Conservation (phyloP, 1,140 invertebrate species). For the Anthonomus grandis region DNA sequence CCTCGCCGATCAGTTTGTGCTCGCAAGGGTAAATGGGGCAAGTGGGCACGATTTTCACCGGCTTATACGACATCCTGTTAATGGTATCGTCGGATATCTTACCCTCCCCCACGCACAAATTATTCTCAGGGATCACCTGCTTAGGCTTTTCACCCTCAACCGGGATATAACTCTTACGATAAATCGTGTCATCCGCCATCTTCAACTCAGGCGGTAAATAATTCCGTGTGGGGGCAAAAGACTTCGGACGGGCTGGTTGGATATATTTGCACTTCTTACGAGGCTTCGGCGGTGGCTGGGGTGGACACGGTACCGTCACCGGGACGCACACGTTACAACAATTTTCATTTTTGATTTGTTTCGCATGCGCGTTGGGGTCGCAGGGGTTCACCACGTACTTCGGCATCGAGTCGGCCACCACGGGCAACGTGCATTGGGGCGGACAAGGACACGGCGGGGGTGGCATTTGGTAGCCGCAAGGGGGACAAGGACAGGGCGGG, state of each 20-base stretch:
- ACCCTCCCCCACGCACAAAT: conserved; percentile 47
- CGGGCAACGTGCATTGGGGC: conserved; percentile 31
- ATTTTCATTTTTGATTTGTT: conserved; percentile 5
- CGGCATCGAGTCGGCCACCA: conserved; percentile 27
- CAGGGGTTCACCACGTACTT: conserved; percentile 28
- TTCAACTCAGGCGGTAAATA: conserved; percentile 53
- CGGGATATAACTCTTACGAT: conserved; percentile 56
- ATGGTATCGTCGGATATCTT: conserved; percentile 52
- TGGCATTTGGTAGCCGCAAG: conserved; percentile 12
- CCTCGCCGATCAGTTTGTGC: conserved; percentile 52
- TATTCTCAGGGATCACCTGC: conserved; percentile 47
- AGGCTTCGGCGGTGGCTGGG: conserved; percentile 15
- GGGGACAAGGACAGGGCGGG: conserved; percentile 25
- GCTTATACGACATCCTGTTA: conserved; percentile 57
- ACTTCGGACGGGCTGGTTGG: conserved; percentile 56
- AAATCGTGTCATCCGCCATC: conserved; percentile 57
- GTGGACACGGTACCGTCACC: conserved; percentile 15
- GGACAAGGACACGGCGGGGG: conserved; percentile 17
- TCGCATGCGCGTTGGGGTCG: conserved; percentile 10
- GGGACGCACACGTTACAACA: conserved; percentile 39
- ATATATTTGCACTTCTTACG: conserved; percentile 54
- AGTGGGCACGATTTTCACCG: conserved; percentile 49
- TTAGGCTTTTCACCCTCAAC: conserved; percentile 42
- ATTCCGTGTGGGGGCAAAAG: conserved; percentile 52
- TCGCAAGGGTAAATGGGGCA: conserved; percentile 46